Base-by-base conservation (phyloP, 2,888 invertebrate genomes). In the Drosophila subquinaria region DNA sequence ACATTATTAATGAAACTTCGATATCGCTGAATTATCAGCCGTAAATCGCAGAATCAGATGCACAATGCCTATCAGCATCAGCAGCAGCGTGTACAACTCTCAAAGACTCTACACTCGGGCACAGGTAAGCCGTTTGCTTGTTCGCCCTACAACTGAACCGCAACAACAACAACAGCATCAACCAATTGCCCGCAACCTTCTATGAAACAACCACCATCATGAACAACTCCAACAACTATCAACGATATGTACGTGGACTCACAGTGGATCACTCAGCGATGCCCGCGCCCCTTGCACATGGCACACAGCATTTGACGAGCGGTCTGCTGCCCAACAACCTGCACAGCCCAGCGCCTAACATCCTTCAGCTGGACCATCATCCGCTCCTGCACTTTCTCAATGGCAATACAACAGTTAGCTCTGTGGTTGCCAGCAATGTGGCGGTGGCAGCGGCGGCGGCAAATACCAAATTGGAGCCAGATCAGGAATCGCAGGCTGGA, bases 91-190 rank as follows among this genome's bases (percentile, higher is more conserved):
- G 88, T 89, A 75, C 90, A 90, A 78, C 91, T 91, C 77, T 91
- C 91, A 74, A 91, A 91, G 82, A 91, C 87, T 68, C 89, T 91
- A 36, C 91, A 91, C 68, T 90, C 91, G 60, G 91, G 91, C 67
- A 91, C 89, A 86, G 86, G 89, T 86, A 89, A 86, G 87, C 80
- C 80, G 88, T 88, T 85, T 90, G 89, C 90, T 88, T 90, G 91
- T 91, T 88, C 90, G 91, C 89, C 92, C 88, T 92, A 90, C 90
- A 80, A 90, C 88, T 90, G 81, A 89, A 88, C 78, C 84, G 89
- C 89, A 56, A 40, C 68, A 61, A 56, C 50, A 73, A 27, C 5
- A 27, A 6, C 27, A 27, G 45, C 59, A 70, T 30, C 74, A 52
- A 61, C 38, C 48, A 78, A 69, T 66, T 47, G 79, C 64, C 76